These are phyloP conservation scores for Notechis scutatus DNA, from an alignment of 2,113 vertebrate genomes.

Conservation along the genomic window DNA sequence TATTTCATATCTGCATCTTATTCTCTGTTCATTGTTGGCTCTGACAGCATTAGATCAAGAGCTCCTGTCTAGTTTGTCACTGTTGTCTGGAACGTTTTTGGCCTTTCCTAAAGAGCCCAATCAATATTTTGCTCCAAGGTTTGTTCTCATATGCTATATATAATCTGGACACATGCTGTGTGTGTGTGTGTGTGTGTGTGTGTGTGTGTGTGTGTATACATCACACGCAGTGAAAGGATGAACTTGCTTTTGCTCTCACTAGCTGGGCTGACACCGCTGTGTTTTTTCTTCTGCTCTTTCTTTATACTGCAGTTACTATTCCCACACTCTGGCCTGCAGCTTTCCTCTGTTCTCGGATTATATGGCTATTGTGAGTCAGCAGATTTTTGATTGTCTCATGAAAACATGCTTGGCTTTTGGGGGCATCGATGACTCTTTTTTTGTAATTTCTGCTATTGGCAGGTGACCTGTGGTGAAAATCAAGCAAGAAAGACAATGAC, in stretches of 20 bases:
- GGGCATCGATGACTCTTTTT: conserved; percentile 34
- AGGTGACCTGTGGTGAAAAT: conserved; percentile 42
- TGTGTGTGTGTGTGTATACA: neutral
- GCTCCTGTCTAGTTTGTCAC: conserved; percentile 50
- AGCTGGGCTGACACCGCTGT: conserved; percentile 47
- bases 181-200: conserved; percentile 53
- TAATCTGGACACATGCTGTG: conserved; percentile 55
- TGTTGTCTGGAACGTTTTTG: conserved; percentile 61
- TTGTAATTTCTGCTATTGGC: conserved; percentile 56
- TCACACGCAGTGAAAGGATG: conserved; percentile 50
- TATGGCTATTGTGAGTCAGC: conserved; percentile 33
- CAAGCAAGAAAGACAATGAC: conserved; percentile 76
- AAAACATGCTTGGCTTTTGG: conserved; percentile 20
- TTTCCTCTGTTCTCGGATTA: conserved; percentile 49
- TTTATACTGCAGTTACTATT: conserved; percentile 45
- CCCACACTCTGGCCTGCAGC: conserved; percentile 37
- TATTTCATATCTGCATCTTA: conserved; percentile 41
- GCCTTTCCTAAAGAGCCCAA: conserved; percentile 69
- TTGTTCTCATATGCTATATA: conserved; percentile 67
- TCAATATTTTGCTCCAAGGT: conserved; percentile 63
- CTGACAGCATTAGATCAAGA: conserved; percentile 58
- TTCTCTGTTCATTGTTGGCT: conserved; percentile 47
- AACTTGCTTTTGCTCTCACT: conserved; percentile 52
- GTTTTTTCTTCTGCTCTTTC: conserved; percentile 35
- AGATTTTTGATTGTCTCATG: conserved; percentile 30